Conservation (phyloP, 2,888 invertebrate genomes). For the Anarsia innoxiella region DNA sequence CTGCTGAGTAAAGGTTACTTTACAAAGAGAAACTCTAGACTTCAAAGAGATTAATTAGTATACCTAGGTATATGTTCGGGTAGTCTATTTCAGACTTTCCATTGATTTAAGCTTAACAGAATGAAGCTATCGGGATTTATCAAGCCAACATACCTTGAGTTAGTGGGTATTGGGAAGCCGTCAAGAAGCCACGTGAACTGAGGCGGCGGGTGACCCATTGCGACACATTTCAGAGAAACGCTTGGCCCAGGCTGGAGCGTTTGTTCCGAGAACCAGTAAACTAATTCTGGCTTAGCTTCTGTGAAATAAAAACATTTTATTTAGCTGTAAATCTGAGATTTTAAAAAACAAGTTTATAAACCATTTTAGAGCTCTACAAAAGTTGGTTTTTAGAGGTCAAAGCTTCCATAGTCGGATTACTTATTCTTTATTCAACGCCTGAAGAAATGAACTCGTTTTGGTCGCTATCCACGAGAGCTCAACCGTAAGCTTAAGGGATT, state of each 20-base stretch:
- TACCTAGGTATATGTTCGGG: too few species aligned
- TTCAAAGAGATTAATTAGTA: too few species aligned
- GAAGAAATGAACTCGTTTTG: conserved; percentile 8
- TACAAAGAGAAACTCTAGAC: too few species aligned
- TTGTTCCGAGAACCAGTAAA: conserved; percentile 94
- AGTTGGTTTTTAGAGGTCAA: too few species aligned
- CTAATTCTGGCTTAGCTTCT: conserved; percentile 92
- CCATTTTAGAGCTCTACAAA: neutral
- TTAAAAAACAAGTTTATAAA: neutral
- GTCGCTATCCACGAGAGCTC: conserved; percentile 8
- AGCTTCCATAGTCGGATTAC: too few species aligned
- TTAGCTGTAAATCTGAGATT: too few species aligned
- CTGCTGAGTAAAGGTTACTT: too few species aligned
- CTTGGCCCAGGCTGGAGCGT: conserved; percentile 93
- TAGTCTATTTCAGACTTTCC: too few species aligned
- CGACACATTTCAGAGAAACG: conserved; percentile 93
- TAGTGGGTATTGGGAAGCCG: conserved; percentile 88
- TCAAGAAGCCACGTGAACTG: conserved; percentile 94
- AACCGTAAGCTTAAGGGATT: conserved; percentile 6
- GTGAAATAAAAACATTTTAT: conserved; percentile 16
- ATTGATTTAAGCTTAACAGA: neutral
- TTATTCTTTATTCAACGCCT: too few species aligned
- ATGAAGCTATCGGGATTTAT: too few species aligned
- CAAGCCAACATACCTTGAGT: conserved; percentile 70
- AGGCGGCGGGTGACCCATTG: conserved; percentile 95